Percentiles rank a stretch among this genome's conserved stretches.
phyloP scores from a whole-genome alignment of 1,140 invertebrate species.

The Dendrolimus kikuchii region DNA sequence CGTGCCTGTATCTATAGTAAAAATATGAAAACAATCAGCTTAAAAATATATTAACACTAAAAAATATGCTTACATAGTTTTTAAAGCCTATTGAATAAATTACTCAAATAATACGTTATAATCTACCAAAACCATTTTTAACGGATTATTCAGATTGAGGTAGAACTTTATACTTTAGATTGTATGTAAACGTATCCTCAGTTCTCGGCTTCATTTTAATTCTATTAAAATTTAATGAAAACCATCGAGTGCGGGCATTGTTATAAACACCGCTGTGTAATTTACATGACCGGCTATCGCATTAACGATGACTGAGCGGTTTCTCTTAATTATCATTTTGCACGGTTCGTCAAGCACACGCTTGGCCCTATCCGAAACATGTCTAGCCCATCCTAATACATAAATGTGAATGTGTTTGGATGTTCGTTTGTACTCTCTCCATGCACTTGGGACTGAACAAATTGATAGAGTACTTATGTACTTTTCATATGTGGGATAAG shows the following conservation, averaged over 20 bases:
- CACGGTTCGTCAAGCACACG: constrained; percentile 58
- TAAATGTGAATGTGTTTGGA: too few species aligned
- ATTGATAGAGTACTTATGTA: too few species aligned
- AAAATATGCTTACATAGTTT: too few species aligned
- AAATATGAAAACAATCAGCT: too few species aligned
- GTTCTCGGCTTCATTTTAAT: constrained; percentile 24
- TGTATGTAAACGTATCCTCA: not conserved
- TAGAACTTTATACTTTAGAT: not conserved
- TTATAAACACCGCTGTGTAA: constrained; percentile 55
- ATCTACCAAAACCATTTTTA: not conserved
- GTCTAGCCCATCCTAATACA: constrained; percentile 8
- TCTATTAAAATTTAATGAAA: constrained; percentile 55
- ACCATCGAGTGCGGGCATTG: constrained; percentile 45
- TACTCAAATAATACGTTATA: too few species aligned
- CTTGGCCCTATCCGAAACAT: constrained; percentile 12
- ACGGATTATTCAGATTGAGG: not conserved
- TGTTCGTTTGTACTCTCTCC: too few species aligned
- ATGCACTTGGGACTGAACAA: too few species aligned
- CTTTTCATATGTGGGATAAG: too few species aligned
- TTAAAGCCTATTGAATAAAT: too few species aligned
- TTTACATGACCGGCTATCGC: constrained; percentile 60
- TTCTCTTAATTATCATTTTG: constrained; percentile 70
- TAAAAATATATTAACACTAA: too few species aligned
- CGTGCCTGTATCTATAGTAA: too few species aligned
- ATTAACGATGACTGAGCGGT: constrained; percentile 67